Conservation (phyloP, 2,888 invertebrate genomes). For the Allolobophora icterica region DNA sequence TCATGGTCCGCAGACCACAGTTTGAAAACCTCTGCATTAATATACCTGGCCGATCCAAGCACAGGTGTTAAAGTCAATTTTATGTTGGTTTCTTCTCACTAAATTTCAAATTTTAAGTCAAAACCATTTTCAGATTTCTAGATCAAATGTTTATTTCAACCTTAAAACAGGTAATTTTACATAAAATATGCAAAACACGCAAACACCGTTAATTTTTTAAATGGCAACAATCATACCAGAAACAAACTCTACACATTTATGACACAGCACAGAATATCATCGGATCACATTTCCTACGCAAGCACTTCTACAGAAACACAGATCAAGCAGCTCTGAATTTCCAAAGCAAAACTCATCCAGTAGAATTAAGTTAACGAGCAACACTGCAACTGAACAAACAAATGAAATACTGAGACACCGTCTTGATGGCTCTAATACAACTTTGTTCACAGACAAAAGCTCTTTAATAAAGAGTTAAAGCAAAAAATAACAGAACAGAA, state of each 20-base stretch:
- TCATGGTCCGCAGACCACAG: too few species aligned
- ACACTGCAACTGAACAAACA: neutral
- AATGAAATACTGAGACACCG: too few species aligned
- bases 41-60: too few species aligned
- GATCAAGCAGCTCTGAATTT: neutral
- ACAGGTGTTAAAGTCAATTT: too few species aligned
- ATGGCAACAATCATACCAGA: neutral
- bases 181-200: neutral
- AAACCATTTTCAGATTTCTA: neutral
- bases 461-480: neutral
- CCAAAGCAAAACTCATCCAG: neutral
- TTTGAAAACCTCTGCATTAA: too few species aligned
- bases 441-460: neutral
- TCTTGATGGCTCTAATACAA: too few species aligned
- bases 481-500: slow-evolving; percentile 17
- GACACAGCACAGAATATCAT: neutral
- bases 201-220: slow-evolving; percentile 1
- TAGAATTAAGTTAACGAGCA: neutral
- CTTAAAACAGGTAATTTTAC: neutral
- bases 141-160: neutral
- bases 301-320: neutral
- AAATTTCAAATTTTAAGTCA: neutral
- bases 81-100: neutral
- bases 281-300: neutral
- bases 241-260: neutral